Evolutionary conservation across 2,888 invertebrate genomes (phyloP).

Genomic region (Electrophaes corylata): DNA sequence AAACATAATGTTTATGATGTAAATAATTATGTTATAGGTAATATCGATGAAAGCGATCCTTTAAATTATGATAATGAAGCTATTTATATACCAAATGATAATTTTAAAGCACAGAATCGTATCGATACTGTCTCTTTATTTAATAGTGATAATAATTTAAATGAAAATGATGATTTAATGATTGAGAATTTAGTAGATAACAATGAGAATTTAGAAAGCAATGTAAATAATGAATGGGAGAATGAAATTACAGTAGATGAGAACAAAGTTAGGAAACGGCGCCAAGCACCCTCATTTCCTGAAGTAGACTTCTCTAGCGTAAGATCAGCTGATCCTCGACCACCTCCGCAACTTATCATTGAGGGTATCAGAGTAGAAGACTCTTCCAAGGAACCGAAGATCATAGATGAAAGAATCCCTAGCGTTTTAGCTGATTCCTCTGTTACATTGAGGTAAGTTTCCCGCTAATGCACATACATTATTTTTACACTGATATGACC

Average conservation of each 20-base stretch:
- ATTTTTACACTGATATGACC: no score
- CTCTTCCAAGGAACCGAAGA: constrained; percentile 82
- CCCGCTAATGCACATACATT: no score
- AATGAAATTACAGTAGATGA: not conserved
- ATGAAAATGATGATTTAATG: not conserved
- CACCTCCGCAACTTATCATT: constrained; percentile 53
- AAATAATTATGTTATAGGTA: constrained; percentile 18
- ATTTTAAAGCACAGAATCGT: not conserved
- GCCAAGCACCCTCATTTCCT: constrained; percentile 33
- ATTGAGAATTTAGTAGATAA: not conserved
- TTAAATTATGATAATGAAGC: constrained; percentile 13
- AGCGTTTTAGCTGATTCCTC: constrained; percentile 85
- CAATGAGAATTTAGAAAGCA: constrained; percentile 1
- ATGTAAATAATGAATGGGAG: not conserved
- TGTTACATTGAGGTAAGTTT: constrained; percentile 80
- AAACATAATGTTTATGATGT: constrained; percentile 9
- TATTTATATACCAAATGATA: constrained; percentile 15
- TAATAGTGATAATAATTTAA: constrained; percentile 10
- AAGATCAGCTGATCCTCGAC: constrained; percentile 37
- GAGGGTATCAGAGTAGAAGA: constrained; percentile 85
- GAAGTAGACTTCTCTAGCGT: constrained; percentile 50
- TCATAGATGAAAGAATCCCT: constrained; percentile 86
- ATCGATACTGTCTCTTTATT: not conserved
- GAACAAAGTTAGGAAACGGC: constrained; percentile 6
- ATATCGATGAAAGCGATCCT: constrained; percentile 12